Evolutionary conservation across 2,888 invertebrate species (phyloP).

Genomic region (Ischnus inquisitorius): DNA sequence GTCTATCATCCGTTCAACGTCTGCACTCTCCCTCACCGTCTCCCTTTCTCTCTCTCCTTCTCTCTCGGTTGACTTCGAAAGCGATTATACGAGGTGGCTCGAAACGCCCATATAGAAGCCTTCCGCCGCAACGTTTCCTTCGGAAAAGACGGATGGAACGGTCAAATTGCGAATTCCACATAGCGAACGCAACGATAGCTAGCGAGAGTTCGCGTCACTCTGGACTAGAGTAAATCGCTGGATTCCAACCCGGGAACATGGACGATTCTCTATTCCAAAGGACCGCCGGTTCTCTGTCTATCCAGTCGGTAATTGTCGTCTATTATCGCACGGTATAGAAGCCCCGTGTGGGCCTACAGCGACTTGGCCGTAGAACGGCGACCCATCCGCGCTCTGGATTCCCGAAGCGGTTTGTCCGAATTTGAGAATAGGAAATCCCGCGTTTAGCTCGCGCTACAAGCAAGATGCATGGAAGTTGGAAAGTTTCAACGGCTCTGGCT

Average conservation of each 20-base stretch:
- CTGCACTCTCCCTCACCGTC: no score
- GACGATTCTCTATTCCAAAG: conserved; percentile 15
- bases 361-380: not conserved
- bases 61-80: conserved; percentile 57
- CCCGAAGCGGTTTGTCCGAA: conserved; percentile 5
- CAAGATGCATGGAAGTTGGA: conserved; percentile 1
- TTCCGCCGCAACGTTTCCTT: conserved; percentile 40
- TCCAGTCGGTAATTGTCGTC: not conserved
- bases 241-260: conserved; percentile 53
- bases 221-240: conserved; percentile 69
- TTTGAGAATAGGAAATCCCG: conserved; percentile 1
- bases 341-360: not conserved
- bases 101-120: conserved; percentile 72
- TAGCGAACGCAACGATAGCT: conserved; percentile 72
- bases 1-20: no score
- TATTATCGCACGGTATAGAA: conserved; percentile 3
- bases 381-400: not conserved
- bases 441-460: not conserved
- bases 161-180: conserved; percentile 82
- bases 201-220: conserved; percentile 67
- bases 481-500: not conserved
- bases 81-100: conserved; percentile 75
- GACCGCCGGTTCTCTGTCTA: not conserved
- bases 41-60: conserved; percentile 22
- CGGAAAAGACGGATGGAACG: conserved; percentile 76